Base-by-base conservation (phyloP, 2,888 invertebrate genomes). In the Eupithecia inturbata region DNA sequence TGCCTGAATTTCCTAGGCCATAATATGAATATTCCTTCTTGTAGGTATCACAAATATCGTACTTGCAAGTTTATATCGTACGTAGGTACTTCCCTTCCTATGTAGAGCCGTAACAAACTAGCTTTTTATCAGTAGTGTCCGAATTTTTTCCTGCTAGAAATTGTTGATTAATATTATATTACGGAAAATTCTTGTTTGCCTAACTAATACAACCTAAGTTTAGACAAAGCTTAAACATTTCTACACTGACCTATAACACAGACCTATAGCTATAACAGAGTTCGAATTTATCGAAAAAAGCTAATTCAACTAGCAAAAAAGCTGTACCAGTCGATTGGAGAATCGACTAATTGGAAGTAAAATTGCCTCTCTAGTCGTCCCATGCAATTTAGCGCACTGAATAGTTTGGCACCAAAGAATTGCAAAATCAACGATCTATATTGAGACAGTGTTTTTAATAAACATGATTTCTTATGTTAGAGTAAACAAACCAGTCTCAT, bases 331-430 rank as follows among this genome's bases (percentile, higher is more conserved):
- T 72, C 74, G 74, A 60, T 75, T 63, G 67, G 76, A 73, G 73
- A 70, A 79, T 75, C 72, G 80, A 79, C 79, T 80, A 84, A 85
- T 83, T 82, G 82, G 77, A 82, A 83, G 82, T 84, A 80, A 85
- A 84, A 85, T 84, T 81, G 82, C 80, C 80, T 80, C 74, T 82
- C 81, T 72, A 79, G 77, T 78, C 77, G 79, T 77, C 74, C 76
- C 70, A 74, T 71, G 71, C 77, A 75, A 76, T 79, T 79, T 76
- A 71, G 73, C 72, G 74, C 74, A 60, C 73, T 72, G 66, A 76
- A 77, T 72, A 68, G 39, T 70, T 70, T 60, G 26, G 67, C 4
- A 60, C 60, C 60, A 71, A 49, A 10, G 31, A 60, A 39, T 26
- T 41, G 39, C 14, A 39, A 39, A 66, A 64, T 64, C 22, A 33